Conservation (phyloP, 2,888 invertebrate genomes). For the Apoda limacodes region DNA sequence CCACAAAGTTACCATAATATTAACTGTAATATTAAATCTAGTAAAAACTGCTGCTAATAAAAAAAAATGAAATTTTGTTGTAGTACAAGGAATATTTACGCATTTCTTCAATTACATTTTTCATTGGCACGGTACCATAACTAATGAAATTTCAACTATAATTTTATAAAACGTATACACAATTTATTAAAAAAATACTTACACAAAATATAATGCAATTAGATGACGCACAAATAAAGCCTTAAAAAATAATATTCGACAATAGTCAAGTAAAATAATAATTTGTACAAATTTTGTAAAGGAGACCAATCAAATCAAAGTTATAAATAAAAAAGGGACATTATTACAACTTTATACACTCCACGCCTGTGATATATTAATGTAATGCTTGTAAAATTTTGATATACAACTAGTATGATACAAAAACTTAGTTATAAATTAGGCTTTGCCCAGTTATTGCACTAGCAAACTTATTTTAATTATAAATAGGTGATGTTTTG, state of each 20-base stretch:
- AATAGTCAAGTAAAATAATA: too few relatives aligned
- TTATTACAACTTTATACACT: slow-evolving; percentile 13
- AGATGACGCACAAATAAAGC: neutral
- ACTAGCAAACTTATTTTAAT: slow-evolving; percentile 58
- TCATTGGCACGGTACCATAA: too few relatives aligned
- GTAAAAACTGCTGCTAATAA: too few relatives aligned
- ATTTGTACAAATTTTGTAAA: too few relatives aligned
- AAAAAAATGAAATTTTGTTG: too few relatives aligned
- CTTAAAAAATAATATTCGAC: slow-evolving; percentile 1
- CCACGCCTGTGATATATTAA: slow-evolving; percentile 16
- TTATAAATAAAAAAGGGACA: slow-evolving; percentile 7
- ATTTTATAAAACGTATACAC: too few relatives aligned
- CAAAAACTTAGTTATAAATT: slow-evolving; percentile 51
- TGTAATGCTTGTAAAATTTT: slow-evolving; percentile 34
- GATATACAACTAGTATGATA: slow-evolving; percentile 49
- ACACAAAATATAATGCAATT: neutral
- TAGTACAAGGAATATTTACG: too few relatives aligned
- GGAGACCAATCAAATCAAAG: slow-evolving; percentile 6
- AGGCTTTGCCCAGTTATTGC: slow-evolving; percentile 69
- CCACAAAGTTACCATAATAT: too few relatives aligned
- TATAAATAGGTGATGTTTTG: slow-evolving; percentile 46
- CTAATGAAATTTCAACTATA: too few relatives aligned
- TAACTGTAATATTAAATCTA: too few relatives aligned
- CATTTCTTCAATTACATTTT: too few relatives aligned
- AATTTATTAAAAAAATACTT: slow-evolving; percentile 5